Percentiles rank a stretch among this genome's conserved stretches.
Evolutionary conservation across 2,888 invertebrate species (phyloP).

Genomic region (Neocrepidodera transversa): DNA sequence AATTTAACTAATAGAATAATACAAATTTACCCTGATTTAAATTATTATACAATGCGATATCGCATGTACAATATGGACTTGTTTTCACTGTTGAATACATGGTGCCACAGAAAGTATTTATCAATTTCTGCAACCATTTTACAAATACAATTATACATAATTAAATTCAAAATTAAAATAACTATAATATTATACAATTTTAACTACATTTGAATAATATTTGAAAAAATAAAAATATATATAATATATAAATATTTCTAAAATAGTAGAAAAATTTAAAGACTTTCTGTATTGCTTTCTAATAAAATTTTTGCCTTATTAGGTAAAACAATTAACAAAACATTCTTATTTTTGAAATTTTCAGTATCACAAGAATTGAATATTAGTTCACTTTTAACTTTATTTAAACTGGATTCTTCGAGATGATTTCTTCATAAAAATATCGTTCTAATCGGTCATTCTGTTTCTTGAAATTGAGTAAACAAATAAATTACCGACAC

Average conservation of each 20-base stretch:
- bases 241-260: no score
- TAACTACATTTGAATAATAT: no score
- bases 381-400: slow-evolving; percentile 22
- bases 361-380: slow-evolving; percentile 29
- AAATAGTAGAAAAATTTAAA: not conserved
- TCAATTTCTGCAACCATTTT: not conserved
- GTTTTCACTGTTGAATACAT: slow-evolving; percentile 9
- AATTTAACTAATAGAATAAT: slow-evolving; percentile 50
- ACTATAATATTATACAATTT: no score
- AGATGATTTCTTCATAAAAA: slow-evolving; percentile 28
- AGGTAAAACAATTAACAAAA: not conserved
- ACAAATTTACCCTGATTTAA: slow-evolving; percentile 57
- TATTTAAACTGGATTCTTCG: slow-evolving; percentile 4
- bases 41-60: slow-evolving; percentile 53
- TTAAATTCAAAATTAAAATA: no score
- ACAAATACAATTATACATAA: no score
- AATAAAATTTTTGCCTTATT: not conserved
- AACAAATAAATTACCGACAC: slow-evolving; percentile 39
- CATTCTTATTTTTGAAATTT: slow-evolving; percentile 1
- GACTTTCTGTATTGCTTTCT: no score
- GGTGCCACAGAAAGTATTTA: not conserved
- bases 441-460: slow-evolving; percentile 26
- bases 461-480: slow-evolving; percentile 26
- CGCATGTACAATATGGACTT: slow-evolving; percentile 23
- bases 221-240: no score